Base-by-base conservation (phyloP, 2,888 invertebrate species). In the Elmis aenea region DNA sequence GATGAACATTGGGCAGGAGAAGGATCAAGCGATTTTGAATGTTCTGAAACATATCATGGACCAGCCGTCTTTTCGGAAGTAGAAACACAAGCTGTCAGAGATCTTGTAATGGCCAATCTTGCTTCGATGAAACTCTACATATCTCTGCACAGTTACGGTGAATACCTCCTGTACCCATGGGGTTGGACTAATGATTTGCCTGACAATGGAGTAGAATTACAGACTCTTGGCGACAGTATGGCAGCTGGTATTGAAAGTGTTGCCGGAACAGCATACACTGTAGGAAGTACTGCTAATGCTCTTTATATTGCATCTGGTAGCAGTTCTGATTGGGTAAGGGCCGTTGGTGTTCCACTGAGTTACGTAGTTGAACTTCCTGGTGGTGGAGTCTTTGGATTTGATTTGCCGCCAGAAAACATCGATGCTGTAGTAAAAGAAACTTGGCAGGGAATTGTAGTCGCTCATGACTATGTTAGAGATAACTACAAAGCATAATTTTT, bases 131-230 rank as follows among this genome's bases (percentile, higher is more conserved):
- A 79, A 31, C 65, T 83, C 39, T 89, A 85, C 58, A 54, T 88
- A 5, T 79, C 82, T 1, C 68, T 88, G 42, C 89, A 90, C 57
- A 82, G 86, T 9, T 86, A 75, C 52, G 86, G 86, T 8, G 74
- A 76, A 46, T 79, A 76, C 61, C 62, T 84, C 13, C 58, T 84
- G 2, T 82, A 83, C 54, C 79, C 82, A 0, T 85, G 81, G 80
- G 82, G 81, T 1, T 81, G 74, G 44, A 74, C 76, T 11, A 66
- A 15, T 67, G 67, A 49, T 49, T 57, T 74, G 20, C 77, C 77
- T 2, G 59, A 61, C 2, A 72, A 78, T 32, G 70, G 67, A 4
- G 58, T 68, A 0, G 63, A 62, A 29, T 64, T 78, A 1, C 67
- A 71, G 9, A 47, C 52, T 1, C 65, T 74, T 2, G 75, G 70